Base-by-base conservation (phyloP, 2,888 invertebrate species). In the Pammene fasciana region DNA sequence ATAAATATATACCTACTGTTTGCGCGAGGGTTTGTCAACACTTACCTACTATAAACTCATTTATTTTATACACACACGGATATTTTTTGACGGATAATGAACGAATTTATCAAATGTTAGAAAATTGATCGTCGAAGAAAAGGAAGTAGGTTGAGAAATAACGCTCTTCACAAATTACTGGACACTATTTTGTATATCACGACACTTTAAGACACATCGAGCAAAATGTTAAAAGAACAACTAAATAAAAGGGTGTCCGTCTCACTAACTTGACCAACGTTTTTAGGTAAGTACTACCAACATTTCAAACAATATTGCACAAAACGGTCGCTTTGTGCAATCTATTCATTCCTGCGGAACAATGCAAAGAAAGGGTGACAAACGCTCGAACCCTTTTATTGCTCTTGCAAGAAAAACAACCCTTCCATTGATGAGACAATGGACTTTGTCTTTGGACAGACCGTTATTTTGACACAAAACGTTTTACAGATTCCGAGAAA, bases 311-410 rank as follows among this genome's bases (percentile, higher is more conserved):
- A 84, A 78, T 79, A 79, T 82, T 82, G 81, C 79, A 71, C 73
- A 78, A 73, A 74, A 72, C 52, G 76, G 81, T 75, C 81, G 82
- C 82, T 83, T 87, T 88, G 85, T 82, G 84, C 88, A 88, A 90
- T 86, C 82, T 79, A 82, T 86, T 81, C 79, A 75, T 73, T 66
- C 72, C 75, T 72, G 77, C 77, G 80, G 78, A 84, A 84, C 79
- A 85, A 84, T 81, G 85, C 86, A 86, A 87, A 85, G 85, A 85
- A 87, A 86, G 87, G 86, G 86, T 87, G 85, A 88, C 88, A 88
- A 88, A 86, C 76, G 71, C 82, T 82, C 82, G 86, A 89, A 90
- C 87, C 87, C 90, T 86, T 89, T 89, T 85, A 88, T 86, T 82
- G 76, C 79, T 76, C 82, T 84, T 72, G 80, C 80, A 86, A 87